phyloP scores from a whole-genome alignment of 2,113 vertebrate genomes.

The Poeciliopsis prolifica region DNA sequence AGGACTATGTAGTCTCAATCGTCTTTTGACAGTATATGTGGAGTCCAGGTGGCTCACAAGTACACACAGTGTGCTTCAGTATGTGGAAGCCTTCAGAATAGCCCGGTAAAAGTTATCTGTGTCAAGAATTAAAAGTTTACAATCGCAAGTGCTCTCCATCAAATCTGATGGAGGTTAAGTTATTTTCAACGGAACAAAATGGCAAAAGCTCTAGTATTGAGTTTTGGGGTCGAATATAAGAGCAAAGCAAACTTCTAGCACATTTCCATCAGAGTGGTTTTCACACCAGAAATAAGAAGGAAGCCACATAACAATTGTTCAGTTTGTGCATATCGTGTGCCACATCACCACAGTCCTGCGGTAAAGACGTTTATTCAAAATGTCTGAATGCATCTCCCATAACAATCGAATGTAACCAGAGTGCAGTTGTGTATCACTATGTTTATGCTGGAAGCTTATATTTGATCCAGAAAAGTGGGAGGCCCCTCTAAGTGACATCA shows the following conservation, averaged over 20 bases:
- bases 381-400: constrained; percentile 34
- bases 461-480: constrained; percentile 56
- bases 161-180: not conserved
- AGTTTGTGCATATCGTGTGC: not conserved
- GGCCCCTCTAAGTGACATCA: constrained; percentile 66
- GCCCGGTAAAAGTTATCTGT: not conserved
- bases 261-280: not conserved
- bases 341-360: constrained; percentile 28
- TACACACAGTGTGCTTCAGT: too few relatives aligned
- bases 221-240: too few relatives aligned
- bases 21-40: too few relatives aligned
- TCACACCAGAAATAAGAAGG: not conserved
- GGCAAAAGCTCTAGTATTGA: not conserved
- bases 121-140: not conserved
- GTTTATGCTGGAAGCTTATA: constrained; percentile 41
- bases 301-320: not conserved
- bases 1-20: too few relatives aligned
- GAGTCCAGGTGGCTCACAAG: too few relatives aligned
- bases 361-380: constrained; percentile 44
- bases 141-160: not conserved
- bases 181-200: not conserved
- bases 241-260: too few relatives aligned
- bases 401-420: constrained; percentile 40
- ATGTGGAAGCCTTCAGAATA: not conserved
- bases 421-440: constrained; percentile 55